Evolutionary conservation across 2,113 vertebrate species (phyloP).

Genomic region (Illadopsis cleaveri): DNA sequence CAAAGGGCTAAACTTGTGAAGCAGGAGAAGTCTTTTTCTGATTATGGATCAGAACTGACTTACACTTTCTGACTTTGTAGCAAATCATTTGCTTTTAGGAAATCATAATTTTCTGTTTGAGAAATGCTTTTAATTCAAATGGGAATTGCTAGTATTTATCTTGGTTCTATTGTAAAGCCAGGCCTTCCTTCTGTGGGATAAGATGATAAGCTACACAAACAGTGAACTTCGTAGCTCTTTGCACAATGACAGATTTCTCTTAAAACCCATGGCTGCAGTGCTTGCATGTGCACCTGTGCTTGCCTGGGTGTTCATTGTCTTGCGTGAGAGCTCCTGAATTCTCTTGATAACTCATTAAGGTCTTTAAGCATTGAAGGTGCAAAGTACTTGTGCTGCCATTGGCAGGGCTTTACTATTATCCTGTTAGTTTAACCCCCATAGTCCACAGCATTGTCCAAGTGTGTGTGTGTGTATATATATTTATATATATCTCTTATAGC

Average conservation of each 20-base stretch:
- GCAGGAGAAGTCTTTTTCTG: not conserved
- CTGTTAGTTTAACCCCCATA: not conserved
- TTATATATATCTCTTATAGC: not conserved
- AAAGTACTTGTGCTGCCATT: not conserved
- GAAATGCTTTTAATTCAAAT: not conserved
- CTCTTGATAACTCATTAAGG: not conserved
- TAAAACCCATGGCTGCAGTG: not conserved
- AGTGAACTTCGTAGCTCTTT: not conserved
- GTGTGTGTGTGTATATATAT: rapidly evolving
- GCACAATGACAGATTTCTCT: not conserved
- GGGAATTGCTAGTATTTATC: not conserved
- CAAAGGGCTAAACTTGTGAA: not conserved
- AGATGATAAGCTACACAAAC: not conserved
- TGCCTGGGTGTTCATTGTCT: not conserved
- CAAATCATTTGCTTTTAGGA: not conserved
- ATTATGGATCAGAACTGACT: not conserved
- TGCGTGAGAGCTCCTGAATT: not conserved
- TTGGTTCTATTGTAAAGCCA: not conserved
- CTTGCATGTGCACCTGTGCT: not conserved
- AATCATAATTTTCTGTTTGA: not conserved
- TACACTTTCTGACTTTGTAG: not conserved
- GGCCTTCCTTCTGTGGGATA: not conserved
- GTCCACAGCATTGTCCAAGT: not conserved
- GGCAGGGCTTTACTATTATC: not conserved
- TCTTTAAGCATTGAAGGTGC: not conserved